These are phyloP conservation scores for Meteorus colon DNA, from an alignment of 2,888 invertebrate genomes.

Conservation along the genomic window DNA sequence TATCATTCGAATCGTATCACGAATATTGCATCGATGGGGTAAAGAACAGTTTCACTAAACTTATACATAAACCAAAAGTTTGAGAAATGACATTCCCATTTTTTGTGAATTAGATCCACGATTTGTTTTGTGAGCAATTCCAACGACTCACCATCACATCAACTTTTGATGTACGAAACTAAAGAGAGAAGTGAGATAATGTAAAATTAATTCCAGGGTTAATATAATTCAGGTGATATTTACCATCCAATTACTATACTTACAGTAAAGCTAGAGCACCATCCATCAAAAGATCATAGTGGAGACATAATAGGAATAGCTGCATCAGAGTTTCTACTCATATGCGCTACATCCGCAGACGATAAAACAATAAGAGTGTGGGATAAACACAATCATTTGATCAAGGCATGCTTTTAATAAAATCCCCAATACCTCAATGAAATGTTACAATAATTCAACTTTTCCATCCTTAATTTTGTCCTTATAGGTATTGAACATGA, in stretches of 20 bases:
- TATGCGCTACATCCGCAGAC: conserved; percentile 58
- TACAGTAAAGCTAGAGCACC: conserved; percentile 55
- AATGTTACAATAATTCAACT: not conserved
- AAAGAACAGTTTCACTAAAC: conserved; percentile 21
- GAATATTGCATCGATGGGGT: conserved; percentile 54
- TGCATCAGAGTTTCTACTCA: conserved; percentile 51
- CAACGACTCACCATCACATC: conserved; percentile 44
- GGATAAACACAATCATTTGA: conserved; percentile 55
- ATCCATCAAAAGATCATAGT: conserved; percentile 54
- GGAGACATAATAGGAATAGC: conserved; percentile 51
- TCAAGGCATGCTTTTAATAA: conserved; percentile 49
- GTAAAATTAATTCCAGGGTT: conserved; percentile 20
- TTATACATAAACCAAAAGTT: not conserved
- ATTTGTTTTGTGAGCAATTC: conserved; percentile 55
- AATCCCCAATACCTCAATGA: not conserved
- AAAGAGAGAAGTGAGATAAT: conserved; percentile 50
- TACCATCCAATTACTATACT: not conserved
- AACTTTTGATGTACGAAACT: conserved; percentile 57
- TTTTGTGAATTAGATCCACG: conserved; percentile 41
- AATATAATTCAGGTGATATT: conserved; percentile 4
- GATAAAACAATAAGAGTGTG: conserved; percentile 59
- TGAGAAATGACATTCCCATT: not conserved
- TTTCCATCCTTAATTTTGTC: not conserved
- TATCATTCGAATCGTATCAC: conserved; percentile 55
- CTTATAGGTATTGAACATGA: conserved; percentile 55